Evolutionary conservation across 2,888 invertebrate genomes (phyloP).

Genomic region (Margaritifera margaritifera): DNA sequence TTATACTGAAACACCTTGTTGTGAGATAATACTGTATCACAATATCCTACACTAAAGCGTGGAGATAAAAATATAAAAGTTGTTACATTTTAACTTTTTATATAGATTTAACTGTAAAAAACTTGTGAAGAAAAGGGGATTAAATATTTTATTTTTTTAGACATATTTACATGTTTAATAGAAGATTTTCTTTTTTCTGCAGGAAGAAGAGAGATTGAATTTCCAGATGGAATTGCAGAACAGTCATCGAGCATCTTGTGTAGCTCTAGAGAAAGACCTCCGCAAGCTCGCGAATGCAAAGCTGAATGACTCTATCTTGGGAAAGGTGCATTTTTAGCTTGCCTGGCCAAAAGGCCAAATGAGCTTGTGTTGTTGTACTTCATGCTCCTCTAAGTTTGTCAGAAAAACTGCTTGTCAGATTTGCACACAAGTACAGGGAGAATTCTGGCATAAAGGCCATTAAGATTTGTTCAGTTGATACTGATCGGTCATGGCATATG

Average conservation of each 20-base stretch:
- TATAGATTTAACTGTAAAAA: no score
- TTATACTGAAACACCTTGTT: no score
- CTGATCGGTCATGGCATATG: no score
- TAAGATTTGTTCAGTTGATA: no score
- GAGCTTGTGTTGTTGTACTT: background rate
- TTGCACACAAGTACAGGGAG: no score
- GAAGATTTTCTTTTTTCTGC: conserved; percentile 10
- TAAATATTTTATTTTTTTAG: background rate
- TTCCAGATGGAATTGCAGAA: conserved; percentile 42
- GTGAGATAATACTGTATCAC: no score
- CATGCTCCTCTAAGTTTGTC: no score
- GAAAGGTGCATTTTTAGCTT: conserved; percentile 70
- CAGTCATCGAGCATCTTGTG: conserved; percentile 71
- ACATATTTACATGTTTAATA: background rate
- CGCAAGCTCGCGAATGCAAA: conserved; percentile 56
- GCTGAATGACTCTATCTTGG: conserved; percentile 73
- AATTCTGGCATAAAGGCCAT: no score
- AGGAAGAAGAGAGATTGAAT: conserved; percentile 66
- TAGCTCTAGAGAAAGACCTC: conserved; percentile 71
- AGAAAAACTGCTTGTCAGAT: no score
- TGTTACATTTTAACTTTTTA: no score
- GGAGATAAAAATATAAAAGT: no score
- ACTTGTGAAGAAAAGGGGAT: background rate
- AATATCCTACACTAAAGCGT: no score
- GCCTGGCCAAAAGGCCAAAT: background rate